Percentiles rank a stretch among this genome's conserved stretches.
These are phyloP conservation scores for Grallaria varia DNA, from an alignment of 2,113 vertebrate genomes.

Conservation along the genomic window DNA sequence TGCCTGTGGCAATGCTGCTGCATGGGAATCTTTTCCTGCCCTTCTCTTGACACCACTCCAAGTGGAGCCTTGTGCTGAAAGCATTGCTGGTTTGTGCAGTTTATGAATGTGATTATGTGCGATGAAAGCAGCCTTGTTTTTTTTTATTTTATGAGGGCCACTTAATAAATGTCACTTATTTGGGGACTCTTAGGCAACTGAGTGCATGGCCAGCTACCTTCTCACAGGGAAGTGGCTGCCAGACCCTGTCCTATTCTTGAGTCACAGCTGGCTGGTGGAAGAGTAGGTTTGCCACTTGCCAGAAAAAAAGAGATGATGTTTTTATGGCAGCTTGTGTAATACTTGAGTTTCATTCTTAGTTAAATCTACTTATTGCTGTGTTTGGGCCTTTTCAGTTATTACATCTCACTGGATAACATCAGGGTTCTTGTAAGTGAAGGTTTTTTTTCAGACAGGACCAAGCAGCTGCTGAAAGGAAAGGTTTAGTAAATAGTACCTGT, in stretches of 20 bases:
- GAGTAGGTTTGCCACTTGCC: neutral
- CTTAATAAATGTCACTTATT: slow-evolving; percentile 49
- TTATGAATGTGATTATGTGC: neutral
- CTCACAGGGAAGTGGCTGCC: neutral
- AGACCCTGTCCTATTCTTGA: neutral
- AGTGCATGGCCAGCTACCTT: neutral
- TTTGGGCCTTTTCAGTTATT: neutral
- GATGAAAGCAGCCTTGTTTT: neutral
- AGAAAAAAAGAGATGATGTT: neutral
- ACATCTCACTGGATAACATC: neutral
- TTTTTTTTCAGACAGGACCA: neutral
- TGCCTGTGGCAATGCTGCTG: neutral
- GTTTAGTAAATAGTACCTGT: neutral
- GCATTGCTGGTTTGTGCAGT: neutral
- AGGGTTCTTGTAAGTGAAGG: neutral
- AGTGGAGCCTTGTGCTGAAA: slow-evolving; percentile 13
- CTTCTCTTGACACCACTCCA: neutral
- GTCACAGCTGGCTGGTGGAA: neutral
- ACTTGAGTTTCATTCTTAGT: neutral
- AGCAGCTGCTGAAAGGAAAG: neutral
- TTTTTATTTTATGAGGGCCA: slow-evolving; percentile 6
- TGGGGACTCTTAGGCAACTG: neutral
- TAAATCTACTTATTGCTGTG: neutral
- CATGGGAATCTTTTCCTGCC: neutral
- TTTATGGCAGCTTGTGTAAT: neutral